These are phyloP conservation scores for Meandrina meandrites DNA, from an alignment of 92 coral and sea anemone species.

Conservation along the genomic window DNA sequence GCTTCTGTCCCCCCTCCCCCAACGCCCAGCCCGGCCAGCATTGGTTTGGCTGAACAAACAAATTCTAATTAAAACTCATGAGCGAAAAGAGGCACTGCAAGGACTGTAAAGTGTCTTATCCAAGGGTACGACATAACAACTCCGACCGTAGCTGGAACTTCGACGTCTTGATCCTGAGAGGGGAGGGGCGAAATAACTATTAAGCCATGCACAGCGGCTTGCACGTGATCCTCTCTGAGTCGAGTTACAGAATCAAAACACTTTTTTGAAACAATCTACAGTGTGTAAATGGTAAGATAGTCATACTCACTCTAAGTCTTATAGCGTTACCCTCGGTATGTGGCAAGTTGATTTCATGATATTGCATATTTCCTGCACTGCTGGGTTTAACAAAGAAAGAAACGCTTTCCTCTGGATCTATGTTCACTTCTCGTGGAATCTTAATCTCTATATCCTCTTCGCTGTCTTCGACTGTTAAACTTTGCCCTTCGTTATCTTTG, in stretches of 20 bases:
- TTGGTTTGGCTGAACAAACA: not conserved
- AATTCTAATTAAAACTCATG: not conserved
- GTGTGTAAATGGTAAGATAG: no score
- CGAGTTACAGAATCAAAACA: no score
- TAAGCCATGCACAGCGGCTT: no score
- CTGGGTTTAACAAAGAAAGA: conserved; percentile 68
- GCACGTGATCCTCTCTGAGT: not conserved
- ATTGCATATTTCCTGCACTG: conserved; percentile 51
- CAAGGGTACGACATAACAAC: not conserved
- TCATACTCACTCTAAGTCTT: conserved; percentile 27
- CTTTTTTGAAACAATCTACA: no score
- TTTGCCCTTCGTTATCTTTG: conserved; percentile 53
- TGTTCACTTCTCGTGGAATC: conserved; percentile 34
- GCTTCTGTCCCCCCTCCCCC: no score
- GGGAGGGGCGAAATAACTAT: no score
- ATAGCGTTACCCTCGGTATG: conserved; percentile 13
- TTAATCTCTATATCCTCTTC: conserved; percentile 54
- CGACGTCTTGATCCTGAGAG: not conserved
- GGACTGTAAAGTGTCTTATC: not conserved
- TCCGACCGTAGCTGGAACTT: not conserved
- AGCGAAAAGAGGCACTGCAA: not conserved
- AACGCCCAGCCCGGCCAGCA: no score
- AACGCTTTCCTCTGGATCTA: conserved; percentile 14
- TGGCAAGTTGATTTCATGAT: conserved; percentile 47
- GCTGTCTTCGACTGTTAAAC: conserved; percentile 51